Evolutionary conservation across 2,113 vertebrate species (phyloP).

Genomic region (Chaetops frenatus): DNA sequence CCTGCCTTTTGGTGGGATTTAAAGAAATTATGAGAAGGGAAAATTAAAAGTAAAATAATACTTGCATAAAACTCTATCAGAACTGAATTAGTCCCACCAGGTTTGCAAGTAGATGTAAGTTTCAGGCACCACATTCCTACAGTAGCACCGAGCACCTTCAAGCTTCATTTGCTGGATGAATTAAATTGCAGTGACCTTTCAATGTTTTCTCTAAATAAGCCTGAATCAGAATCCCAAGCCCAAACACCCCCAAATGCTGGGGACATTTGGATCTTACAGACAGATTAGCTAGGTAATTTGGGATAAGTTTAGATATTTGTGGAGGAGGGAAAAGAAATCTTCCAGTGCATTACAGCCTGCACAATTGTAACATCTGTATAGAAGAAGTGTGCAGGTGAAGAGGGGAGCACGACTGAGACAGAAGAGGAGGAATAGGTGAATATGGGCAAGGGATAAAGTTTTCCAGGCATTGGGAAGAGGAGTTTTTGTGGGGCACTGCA

Average conservation of each 20-base stretch:
- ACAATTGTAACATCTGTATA: not conserved
- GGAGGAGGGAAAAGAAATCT: conserved; percentile 21
- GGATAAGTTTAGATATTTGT: conserved; percentile 11
- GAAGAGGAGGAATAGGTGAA: not conserved
- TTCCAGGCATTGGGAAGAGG: not conserved
- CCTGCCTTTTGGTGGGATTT: not conserved
- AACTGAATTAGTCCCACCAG: not conserved
- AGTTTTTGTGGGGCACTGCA: fast-evolving
- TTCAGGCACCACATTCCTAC: not conserved
- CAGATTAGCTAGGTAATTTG: not conserved
- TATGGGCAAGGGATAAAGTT: not conserved
- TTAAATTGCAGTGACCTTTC: not conserved
- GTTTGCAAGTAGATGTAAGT: not conserved
- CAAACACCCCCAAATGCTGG: not conserved
- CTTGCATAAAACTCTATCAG: not conserved
- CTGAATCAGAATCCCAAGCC: conserved; percentile 6
- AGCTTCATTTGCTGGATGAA: not conserved
- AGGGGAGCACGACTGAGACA: not conserved
- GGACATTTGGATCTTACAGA: not conserved
- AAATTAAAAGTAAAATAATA: not conserved
- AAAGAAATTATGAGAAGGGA: not conserved
- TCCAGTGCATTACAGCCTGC: not conserved
- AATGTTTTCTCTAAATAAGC: not conserved
- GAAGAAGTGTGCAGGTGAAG: not conserved
- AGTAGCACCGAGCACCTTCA: not conserved